Base-by-base conservation (phyloP, 2,113 vertebrate genomes). In the Gasterosteus aculeatus region DNA sequence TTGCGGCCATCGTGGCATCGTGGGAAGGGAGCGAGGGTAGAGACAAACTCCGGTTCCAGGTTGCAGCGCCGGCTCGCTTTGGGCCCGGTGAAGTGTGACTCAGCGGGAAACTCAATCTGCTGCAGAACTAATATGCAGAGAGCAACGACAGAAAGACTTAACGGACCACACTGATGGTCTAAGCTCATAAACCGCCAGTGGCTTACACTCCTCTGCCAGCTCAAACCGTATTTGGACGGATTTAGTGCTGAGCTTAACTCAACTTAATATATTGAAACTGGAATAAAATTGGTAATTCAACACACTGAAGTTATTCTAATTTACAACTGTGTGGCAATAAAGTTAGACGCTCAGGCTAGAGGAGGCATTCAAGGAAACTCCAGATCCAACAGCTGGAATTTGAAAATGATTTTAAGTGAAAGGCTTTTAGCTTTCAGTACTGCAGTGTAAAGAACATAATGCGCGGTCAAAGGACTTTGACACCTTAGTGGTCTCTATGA, bases 1-100 rank as follows among this genome's bases (percentile, higher is more conserved):
- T 56, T 38, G 54, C 68, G 80, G 80, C 72, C 77, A 75, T 44
- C 46, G 39, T 51, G 18, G 74, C 16, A 7, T 80, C 67, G 75
- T 69, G 72, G 56, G 51, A 63, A 71, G 46, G 63, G 62, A 61
- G 53, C 46, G 5, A 61, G 56, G 42, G 5, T 5, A 44, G 19
- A 41, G 47, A n/a, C 14, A 42, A 82, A 71, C n/a, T 22, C 26
- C 35, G 80, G 54, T 41, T 68, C 2, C 10, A 56, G 78, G 59
- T 74, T 74, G 22, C 22, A 26, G 22, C 22, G 22, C 22, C 22
- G 81, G 69, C 53, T 2, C 49, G 26, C 3, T 15, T 59, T 4
- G 14, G 7, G 46, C 35, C 35, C 6, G 31, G 56, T 38, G n/a
- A 26, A 33, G 75, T 69, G 70, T 66, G 71, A 67, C 38, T 64